phyloP scores from a whole-genome alignment of 2,797 vertebrate genomes.

The Remorina albescens region DNA sequence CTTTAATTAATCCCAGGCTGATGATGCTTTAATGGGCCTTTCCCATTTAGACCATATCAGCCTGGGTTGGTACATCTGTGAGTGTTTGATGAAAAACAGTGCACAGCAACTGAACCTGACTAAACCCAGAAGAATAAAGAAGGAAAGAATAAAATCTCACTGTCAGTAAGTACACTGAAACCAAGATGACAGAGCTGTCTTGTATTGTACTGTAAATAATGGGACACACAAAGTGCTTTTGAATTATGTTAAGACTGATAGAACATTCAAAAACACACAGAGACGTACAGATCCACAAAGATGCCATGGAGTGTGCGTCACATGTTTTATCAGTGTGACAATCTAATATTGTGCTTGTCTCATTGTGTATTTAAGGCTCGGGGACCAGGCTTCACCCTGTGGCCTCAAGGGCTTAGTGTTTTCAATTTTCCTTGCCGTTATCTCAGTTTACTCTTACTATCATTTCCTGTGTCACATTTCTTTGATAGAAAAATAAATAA shows the following conservation, averaged over 20 bases:
- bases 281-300: not conserved
- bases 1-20: too few relatives aligned
- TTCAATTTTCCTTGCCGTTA: conserved; percentile 33
- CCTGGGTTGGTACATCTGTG: not conserved
- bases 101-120: conserved; percentile 1
- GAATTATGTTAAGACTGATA: not conserved
- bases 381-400: not conserved
- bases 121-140: not conserved
- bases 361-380: conserved; percentile 21
- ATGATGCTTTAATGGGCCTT: too few relatives aligned
- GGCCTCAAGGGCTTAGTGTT: not conserved
- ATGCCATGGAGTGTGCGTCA: not conserved
- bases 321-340: conserved; percentile 27
- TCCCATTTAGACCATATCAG: conserved; percentile 16
- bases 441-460: conserved; percentile 35
- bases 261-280: not conserved
- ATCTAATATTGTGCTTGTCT: conserved; percentile 40
- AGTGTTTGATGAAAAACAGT: conserved; percentile 30
- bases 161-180: too few relatives aligned
- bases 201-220: not conserved
- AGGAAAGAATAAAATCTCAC: not conserved
- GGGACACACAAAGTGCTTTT: not conserved
- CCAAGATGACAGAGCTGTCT: not conserved
- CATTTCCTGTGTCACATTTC: conserved; percentile 12
- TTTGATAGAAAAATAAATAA: conserved; percentile 26